Evolutionary conservation across 2,113 vertebrate genomes (phyloP).

Genomic region (Anolis carolinensis): DNA sequence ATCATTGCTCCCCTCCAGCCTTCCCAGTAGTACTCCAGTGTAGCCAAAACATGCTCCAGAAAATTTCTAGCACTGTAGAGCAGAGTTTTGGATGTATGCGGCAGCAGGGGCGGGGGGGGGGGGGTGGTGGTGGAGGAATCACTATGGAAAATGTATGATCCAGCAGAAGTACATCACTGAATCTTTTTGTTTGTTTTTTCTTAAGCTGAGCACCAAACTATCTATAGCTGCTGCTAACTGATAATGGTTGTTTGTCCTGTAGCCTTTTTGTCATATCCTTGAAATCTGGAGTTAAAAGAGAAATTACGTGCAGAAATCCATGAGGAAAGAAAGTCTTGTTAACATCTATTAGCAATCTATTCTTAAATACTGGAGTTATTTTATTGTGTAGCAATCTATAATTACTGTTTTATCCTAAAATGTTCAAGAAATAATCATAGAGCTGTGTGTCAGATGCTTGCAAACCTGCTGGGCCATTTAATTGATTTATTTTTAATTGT

Average conservation of each 20-base stretch:
- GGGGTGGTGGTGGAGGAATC: too few species aligned
- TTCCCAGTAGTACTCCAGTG: too few species aligned
- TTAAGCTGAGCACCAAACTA: neutral
- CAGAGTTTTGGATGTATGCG: too few species aligned
- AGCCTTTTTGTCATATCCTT: slow-evolving; percentile 1
- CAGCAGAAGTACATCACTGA: too few species aligned
- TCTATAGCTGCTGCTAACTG: neutral
- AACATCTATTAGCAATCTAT: neutral
- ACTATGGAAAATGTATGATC: too few species aligned
- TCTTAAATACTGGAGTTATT: slow-evolving; percentile 13
- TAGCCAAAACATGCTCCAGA: too few species aligned
- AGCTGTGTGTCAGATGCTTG: neutral
- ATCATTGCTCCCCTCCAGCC: too few species aligned
- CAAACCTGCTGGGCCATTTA: slow-evolving; percentile 12
- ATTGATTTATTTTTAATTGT: slow-evolving; percentile 39
- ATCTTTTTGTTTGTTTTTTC: too few species aligned
- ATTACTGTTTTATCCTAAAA: slow-evolving; percentile 35
- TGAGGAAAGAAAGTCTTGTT: neutral
- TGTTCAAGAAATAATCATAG: slow-evolving; percentile 23
- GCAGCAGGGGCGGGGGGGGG: too few species aligned
- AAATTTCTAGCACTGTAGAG: too few species aligned
- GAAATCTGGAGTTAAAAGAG: slow-evolving; percentile 25
- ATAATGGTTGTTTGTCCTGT: neutral
- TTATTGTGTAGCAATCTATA: slow-evolving; percentile 37
- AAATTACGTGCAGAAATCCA: neutral